These are phyloP conservation scores for Hypercompe scribonia DNA, from an alignment of 2,888 invertebrate species.

Conservation along the genomic window DNA sequence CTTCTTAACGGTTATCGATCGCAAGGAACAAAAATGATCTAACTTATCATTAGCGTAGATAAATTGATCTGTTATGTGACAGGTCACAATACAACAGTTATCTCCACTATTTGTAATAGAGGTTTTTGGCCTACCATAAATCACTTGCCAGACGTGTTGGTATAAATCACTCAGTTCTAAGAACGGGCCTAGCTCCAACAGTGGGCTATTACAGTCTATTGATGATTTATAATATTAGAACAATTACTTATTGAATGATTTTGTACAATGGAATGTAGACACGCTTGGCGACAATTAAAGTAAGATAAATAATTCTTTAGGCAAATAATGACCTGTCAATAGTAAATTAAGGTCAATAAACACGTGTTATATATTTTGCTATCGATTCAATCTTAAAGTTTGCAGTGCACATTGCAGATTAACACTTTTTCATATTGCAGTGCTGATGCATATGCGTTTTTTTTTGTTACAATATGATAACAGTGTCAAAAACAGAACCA, in stretches of 20 bases:
- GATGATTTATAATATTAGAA: no score
- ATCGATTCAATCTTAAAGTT: slow-evolving; percentile 22
- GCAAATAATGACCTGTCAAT: slow-evolving; percentile 5
- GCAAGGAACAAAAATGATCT: neutral
- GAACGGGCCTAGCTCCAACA: no score
- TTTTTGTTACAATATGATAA: neutral
- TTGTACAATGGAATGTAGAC: neutral
- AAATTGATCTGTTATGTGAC: neutral
- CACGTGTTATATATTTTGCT: slow-evolving; percentile 27
- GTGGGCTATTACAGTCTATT: no score
- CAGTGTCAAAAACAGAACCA: neutral
- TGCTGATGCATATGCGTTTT: neutral
- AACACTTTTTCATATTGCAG: slow-evolving; percentile 10
- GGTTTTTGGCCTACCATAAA: no score
- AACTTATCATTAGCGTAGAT: neutral
- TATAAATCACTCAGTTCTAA: no score
- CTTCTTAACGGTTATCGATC: neutral
- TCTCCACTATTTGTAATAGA: neutral
- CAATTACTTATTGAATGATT: no score
- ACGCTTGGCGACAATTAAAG: neutral
- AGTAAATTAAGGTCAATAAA: slow-evolving; percentile 43
- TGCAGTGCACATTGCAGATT: slow-evolving; percentile 28
- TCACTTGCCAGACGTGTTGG: no score
- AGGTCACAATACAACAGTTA: neutral
- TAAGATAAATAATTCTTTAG: neutral